Conservation (phyloP, 2,888 invertebrate species). For the Lochmaea crataegi region DNA sequence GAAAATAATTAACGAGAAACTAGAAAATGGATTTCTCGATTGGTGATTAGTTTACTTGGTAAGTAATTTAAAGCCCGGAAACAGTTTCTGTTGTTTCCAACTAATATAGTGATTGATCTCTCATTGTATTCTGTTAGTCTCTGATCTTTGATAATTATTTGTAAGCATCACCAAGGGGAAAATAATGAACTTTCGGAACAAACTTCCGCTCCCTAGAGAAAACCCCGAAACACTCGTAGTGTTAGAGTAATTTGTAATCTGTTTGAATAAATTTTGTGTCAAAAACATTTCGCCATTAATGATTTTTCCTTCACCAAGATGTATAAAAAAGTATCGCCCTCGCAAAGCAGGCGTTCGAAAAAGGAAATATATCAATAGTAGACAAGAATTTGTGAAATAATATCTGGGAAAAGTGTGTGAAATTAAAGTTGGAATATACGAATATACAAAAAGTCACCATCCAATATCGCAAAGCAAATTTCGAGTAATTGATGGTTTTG, state of each 20-base stretch:
- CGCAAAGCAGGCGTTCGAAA: no score
- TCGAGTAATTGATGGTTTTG: no score
- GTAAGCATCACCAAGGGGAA: conserved; percentile 35
- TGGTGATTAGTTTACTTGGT: conserved; percentile 21
- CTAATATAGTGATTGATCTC: conserved; percentile 38
- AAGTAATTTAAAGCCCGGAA: conserved; percentile 17
- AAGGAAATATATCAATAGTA: no score
- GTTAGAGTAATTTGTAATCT: conserved; percentile 12
- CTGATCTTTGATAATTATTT: conserved; percentile 40
- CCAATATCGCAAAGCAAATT: no score
- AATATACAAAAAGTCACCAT: no score
- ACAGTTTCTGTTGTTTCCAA: conserved; percentile 22
- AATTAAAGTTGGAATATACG: no score
- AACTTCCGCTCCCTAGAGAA: conserved; percentile 23
- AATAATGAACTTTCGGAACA: conserved; percentile 35
- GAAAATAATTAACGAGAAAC: background rate
- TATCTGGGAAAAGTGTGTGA: no score
- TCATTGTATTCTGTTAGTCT: conserved; percentile 17
- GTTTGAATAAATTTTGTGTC: conserved; percentile 12
- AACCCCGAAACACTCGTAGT: background rate
- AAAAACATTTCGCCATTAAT: conserved; percentile 4
- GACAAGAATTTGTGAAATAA: no score
- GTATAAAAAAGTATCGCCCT: no score
- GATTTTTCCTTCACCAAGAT: no score
- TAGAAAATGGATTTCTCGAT: background rate